Percentiles rank a stretch among this genome's conserved stretches.
These are phyloP conservation scores for Tamandua tetradactyla DNA, from an alignment of 2,797 vertebrate genomes.

Conservation along the genomic window DNA sequence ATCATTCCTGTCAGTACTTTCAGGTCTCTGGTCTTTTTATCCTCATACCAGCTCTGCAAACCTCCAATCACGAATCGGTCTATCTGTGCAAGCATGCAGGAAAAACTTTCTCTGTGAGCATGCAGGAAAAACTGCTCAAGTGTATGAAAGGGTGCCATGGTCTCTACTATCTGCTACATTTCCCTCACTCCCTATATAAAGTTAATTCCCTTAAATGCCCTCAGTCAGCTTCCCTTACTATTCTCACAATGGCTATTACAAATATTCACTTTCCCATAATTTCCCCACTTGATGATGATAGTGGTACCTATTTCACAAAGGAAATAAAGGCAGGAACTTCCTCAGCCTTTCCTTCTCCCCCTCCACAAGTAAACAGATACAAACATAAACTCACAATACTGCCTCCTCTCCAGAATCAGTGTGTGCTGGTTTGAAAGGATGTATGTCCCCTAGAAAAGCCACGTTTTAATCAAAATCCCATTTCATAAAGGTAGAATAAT, in stretches of 20 bases:
- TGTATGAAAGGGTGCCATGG: fast-evolving
- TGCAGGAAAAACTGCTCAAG: not conserved
- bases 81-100: not conserved
- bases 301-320: not conserved
- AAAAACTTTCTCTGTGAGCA: not conserved
- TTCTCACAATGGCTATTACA: not conserved
- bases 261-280: no score
- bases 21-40: not conserved
- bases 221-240: not conserved
- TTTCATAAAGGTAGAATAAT: no score
- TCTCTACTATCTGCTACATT: not conserved
- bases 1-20: not conserved
- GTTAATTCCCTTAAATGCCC: not conserved
- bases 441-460: no score
- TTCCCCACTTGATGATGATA: no score
- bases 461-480: no score
- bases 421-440: no score
- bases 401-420: not conserved
- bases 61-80: fast-evolving
- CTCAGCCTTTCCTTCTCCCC: not conserved
- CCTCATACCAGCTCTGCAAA: not conserved
- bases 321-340: not conserved
- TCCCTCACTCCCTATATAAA: not conserved
- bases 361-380: not conserved
- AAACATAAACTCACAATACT: fast-evolving